Base-by-base conservation (phyloP, 2,797 vertebrate species). In the Stomatorhinus walkeri region DNA sequence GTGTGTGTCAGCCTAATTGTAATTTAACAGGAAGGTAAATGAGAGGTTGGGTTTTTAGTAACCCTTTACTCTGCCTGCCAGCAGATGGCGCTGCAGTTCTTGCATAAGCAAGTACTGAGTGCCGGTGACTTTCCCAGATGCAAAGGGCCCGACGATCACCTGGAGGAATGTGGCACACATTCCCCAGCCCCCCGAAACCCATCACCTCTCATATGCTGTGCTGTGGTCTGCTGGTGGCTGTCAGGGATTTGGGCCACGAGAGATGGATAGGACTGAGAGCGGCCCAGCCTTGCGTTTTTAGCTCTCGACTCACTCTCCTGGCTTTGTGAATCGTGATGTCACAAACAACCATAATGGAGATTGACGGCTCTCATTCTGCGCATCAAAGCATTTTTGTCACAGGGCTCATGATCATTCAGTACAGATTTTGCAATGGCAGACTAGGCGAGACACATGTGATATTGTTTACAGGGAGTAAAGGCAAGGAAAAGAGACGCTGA, bases 21-120 rank as follows among this genome's bases (percentile, higher is more conserved):
- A 7, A 7, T 43, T 79, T 19, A 43, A 79, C 36, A 19, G 4
- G 72, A 43, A 79, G 72, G 72, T 79, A n/a, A 76, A 40, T 36
- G 36, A 79, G 72, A 79, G 32, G 46, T 49, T 84, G 5, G 8
- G 5, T 48, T 84, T 81, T 52, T 16, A 22, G 22, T 7, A 54
- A 6, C 22, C 12, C 0, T 28, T 84, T 36, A 40, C 49, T 19
- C 16, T 36, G 12, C 19, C 85, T 19, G 24, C 85, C 85, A 87
- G 85, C 85, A 87, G 85, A 87, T 54, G 85, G 85, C 0, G 52
- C 48, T 19, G 14, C 16, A 56, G 85, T 87, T 56, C 85, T 56
- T 49, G 83, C 22, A 52, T 54, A 86, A 54, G 5, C 22, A 84
- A 48, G 24, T 46, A 16, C 36, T 19, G 81, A 24, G 81, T 1